A percentile compares a stretch with the other conserved stretches of the same genome.
Evolutionary conservation across 2,888 invertebrate genomes (phyloP).

Genomic region (Leucozona laternaria): DNA sequence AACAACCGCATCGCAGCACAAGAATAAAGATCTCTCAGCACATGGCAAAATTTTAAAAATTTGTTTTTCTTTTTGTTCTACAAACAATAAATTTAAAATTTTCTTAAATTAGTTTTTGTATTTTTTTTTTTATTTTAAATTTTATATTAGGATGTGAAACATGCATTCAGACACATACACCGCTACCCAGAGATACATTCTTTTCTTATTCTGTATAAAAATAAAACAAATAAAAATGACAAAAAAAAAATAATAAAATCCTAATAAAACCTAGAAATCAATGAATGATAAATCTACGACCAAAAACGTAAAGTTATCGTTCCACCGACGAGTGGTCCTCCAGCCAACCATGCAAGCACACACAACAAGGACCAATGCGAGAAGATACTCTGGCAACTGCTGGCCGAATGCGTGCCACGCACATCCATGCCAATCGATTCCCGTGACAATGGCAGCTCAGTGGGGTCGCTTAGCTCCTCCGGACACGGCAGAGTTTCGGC

Average conservation of each 20-base stretch:
- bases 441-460: conserved; percentile 86
- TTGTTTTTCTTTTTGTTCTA: conserved; percentile 10
- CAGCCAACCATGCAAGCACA: conserved; percentile 46
- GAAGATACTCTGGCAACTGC: conserved; percentile 40
- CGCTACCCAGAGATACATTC: conserved; percentile 53
- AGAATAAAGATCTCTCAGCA: conserved; percentile 44
- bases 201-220: conserved; percentile 20
- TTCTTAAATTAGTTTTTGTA: background rate
- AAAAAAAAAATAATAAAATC: background rate
- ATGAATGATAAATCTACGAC: conserved; percentile 66
- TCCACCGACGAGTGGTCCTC: conserved; percentile 26
- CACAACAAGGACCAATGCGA: conserved; percentile 51
- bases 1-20: conserved; percentile 36
- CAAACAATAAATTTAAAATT: conserved; percentile 13
- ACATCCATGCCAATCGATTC: conserved; percentile 83
- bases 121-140: conserved; percentile 13
- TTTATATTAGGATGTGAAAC: conserved; percentile 47
- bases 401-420: conserved; percentile 78
- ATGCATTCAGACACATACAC: conserved; percentile 62
- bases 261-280: conserved; percentile 9
- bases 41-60: conserved; percentile 22
- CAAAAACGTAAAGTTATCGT: conserved; percentile 50
- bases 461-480: conserved; percentile 86
- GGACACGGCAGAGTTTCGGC: conserved; percentile 86
- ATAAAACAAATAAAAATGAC: conserved; percentile 1